These are phyloP conservation scores for Tipula helvola DNA, from an alignment of 2,888 invertebrate genomes.

Conservation along the genomic window DNA sequence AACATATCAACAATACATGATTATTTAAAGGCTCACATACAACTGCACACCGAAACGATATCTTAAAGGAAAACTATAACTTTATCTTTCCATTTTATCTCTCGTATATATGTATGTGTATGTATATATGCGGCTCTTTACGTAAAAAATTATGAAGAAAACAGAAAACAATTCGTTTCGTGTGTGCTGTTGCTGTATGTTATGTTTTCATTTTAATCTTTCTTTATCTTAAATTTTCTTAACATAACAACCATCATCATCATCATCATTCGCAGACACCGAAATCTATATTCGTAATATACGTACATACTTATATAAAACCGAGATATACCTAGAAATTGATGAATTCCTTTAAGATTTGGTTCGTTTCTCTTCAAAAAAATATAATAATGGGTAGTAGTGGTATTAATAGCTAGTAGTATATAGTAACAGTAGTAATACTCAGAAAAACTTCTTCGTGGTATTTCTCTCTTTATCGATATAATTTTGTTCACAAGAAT, in stretches of 20 bases:
- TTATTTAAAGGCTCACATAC: conserved; percentile 4
- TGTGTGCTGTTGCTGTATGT: neutral
- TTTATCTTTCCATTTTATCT: neutral
- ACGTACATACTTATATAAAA: neutral
- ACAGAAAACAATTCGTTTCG: neutral
- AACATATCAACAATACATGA: conserved; percentile 4
- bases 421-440: neutral
- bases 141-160: neutral
- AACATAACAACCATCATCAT: neutral
- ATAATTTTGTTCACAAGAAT: neutral
- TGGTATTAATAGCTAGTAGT: neutral
- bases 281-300: neutral
- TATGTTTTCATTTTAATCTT: neutral
- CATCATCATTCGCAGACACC: neutral
- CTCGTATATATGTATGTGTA: neutral
- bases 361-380: neutral
- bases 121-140: neutral
- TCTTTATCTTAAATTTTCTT: neutral
- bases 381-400: neutral
- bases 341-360: neutral
- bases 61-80: neutral
- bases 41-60: neutral
- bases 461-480: neutral
- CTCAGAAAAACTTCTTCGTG: neutral
- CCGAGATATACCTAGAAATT: neutral